Evolutionary conservation across 2,113 vertebrate species (phyloP), one percentile per base, ranked within the genome.

Genomic region (Ophthalmolycus amberensis): DNA sequence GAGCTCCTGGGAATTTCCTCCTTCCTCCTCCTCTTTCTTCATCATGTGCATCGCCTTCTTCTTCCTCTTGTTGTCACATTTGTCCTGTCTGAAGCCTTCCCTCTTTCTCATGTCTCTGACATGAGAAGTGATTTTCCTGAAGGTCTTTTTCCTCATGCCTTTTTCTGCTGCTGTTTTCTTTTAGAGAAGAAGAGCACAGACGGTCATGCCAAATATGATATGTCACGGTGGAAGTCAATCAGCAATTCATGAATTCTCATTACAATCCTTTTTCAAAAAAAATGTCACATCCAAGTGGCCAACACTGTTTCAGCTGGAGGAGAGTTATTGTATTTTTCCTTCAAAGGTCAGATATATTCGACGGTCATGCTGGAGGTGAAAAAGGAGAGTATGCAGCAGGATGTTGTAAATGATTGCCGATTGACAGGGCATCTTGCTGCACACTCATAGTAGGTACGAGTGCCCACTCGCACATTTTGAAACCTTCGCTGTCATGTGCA

Each of bases 1-100:
- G 88, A 89, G 82, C 92, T 87, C 91, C 84, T 40, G 92, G 92
- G 91, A 91, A 77, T 90, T 69, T 85, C 62, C 67, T 84, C 72
- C 70, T 67, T 70, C 72, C 34, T 73, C 75, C 50, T 77, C 42
- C 52, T 54, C 63, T 68, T 42, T 85, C 83, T 42, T 75, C 82
- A 67, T 74, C 76, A 25, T 50, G 0, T 80, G 48, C 56, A 66
- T 76, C 71, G 32, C 44, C 38, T 63, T 5, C 50, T n/a, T 66
- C 77, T 59, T 50, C 37, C 40, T 10, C 75, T 58, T 76, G 50
- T 75, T 73, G 81, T 74, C 54, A 42, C 5, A 60, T 32, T 8
- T 60, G 32, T 16, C 0, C 6, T 15, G 14, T 60, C 25, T 59
- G 14, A 27, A 65, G 10, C 1, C 42, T 1, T 46, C 44, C 5